Evolutionary conservation across 2,113 vertebrate genomes (phyloP).

Genomic region (Todiramphus saurophagus): DNA sequence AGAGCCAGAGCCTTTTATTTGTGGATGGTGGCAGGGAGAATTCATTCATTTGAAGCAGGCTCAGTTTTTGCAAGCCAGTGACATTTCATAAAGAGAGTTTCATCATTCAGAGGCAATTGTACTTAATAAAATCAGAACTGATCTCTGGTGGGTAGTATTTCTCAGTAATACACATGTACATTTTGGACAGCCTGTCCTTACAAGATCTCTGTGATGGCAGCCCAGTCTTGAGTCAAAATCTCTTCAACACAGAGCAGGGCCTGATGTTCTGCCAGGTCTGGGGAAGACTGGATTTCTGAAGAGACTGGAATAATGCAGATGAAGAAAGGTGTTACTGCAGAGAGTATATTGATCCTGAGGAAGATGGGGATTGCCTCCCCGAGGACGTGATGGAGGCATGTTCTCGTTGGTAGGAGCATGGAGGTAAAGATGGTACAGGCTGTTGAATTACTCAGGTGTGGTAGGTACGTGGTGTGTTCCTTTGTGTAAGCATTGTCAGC

Average conservation of each 20-base stretch:
- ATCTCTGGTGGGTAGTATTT: slow-evolving; percentile 14
- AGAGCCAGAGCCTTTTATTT: background rate
- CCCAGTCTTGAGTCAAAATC: background rate
- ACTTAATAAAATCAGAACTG: slow-evolving; percentile 20
- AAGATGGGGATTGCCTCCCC: background rate
- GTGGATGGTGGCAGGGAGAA: background rate
- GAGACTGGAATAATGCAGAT: fast-evolving
- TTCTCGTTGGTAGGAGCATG: background rate
- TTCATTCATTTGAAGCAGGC: background rate
- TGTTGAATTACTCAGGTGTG: background rate
- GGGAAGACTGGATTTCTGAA: background rate
- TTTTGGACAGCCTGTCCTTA: background rate
- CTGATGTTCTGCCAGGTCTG: background rate
- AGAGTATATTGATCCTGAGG: background rate
- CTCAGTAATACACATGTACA: background rate
- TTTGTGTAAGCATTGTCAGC: background rate
- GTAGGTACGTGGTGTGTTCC: background rate
- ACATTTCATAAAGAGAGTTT: background rate
- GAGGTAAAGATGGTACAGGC: background rate
- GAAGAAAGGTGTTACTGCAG: background rate
- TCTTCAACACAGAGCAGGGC: background rate
- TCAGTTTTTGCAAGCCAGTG: background rate
- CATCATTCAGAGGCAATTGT: slow-evolving; percentile 10
- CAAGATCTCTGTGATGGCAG: background rate
- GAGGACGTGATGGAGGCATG: background rate